Evolutionary conservation across 2,797 vertebrate genomes (phyloP).

Genomic region (Philypnodon macrostomus): DNA sequence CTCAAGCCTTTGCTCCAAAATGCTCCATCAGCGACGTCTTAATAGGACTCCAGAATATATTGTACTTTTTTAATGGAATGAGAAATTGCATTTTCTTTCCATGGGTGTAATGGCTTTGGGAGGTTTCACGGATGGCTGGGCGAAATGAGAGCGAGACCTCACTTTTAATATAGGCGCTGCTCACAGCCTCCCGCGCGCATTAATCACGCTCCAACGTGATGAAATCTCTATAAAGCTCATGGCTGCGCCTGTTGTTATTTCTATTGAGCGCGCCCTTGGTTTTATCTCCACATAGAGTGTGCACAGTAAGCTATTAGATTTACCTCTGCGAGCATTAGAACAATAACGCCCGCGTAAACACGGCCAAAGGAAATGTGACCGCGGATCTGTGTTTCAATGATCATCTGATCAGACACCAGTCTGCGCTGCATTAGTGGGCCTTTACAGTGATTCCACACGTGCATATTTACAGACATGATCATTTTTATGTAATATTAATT

Average conservation of each 20-base stretch:
- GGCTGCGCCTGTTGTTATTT: constrained; percentile 8
- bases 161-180: constrained; percentile 92
- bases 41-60: constrained; percentile 93
- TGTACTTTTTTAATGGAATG: constrained; percentile 93
- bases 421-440: too few relatives aligned
- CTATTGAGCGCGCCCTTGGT: neutral
- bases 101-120: constrained; percentile 91
- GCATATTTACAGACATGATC: neutral
- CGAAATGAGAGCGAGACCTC: constrained; percentile 93
- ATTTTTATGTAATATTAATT: neutral
- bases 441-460: too few relatives aligned
- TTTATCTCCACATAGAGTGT: constrained; percentile 17
- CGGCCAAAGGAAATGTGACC: too few relatives aligned
- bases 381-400: too few relatives aligned
- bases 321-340: constrained; percentile 1
- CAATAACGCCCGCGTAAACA: constrained; percentile 33
- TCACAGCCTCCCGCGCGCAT: constrained; percentile 88
- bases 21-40: constrained; percentile 94
- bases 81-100: constrained; percentile 96
- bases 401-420: too few relatives aligned
- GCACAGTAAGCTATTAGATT: constrained; percentile 12
- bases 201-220: constrained; percentile 89
- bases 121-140: constrained; percentile 95
- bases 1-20: constrained; percentile 76
- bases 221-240: constrained; percentile 88